A percentile compares a stretch with the other conserved stretches of the same genome.
phyloP scores from a whole-genome alignment of 30 jellyfish, hydroid and myxozoan genomes.

The Chironex yamaguchii region DNA sequence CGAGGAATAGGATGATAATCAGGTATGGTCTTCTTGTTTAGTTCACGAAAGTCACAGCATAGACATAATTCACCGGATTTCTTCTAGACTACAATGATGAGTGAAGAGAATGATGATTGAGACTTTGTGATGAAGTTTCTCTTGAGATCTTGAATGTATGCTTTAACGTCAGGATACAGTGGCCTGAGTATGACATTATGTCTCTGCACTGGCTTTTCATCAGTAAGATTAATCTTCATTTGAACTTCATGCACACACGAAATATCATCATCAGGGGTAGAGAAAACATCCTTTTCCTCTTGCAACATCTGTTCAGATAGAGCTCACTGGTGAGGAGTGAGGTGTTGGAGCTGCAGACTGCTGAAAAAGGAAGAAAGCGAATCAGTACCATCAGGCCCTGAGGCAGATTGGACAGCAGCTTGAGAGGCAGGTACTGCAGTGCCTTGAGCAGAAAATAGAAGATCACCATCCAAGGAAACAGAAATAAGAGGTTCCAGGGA shows the following conservation, averaged over 20 bases:
- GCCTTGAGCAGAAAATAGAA: not conserved
- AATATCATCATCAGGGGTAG: not conserved
- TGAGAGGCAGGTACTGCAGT: not conserved
- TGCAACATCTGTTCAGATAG: not conserved
- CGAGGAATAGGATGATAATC: constrained; percentile 44
- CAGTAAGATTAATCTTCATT: constrained; percentile 10
- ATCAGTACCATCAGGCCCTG: not conserved
- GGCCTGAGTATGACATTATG: constrained; percentile 15
- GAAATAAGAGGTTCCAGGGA: not conserved
- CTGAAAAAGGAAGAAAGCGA: not conserved
- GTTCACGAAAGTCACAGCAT: constrained; percentile 41
- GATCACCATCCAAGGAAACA: not conserved
- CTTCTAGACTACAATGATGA: constrained; percentile 47
- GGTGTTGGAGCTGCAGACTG: not conserved
- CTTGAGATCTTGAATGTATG: constrained; percentile 18
- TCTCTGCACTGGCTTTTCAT: constrained; percentile 29
- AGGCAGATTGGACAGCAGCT: not conserved
- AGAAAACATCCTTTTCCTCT: not conserved
- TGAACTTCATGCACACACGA: constrained; percentile 9
- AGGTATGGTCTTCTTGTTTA: constrained; percentile 31
- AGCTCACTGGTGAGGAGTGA: not conserved
- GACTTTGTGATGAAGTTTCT: constrained; percentile 5
- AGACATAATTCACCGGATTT: constrained; percentile 15
- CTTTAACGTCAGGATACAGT: constrained; percentile 49
- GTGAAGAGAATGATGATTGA: constrained; percentile 21